phyloP scores from a whole-genome alignment of 2,797 vertebrate genomes.

The Rhincodon typus region DNA sequence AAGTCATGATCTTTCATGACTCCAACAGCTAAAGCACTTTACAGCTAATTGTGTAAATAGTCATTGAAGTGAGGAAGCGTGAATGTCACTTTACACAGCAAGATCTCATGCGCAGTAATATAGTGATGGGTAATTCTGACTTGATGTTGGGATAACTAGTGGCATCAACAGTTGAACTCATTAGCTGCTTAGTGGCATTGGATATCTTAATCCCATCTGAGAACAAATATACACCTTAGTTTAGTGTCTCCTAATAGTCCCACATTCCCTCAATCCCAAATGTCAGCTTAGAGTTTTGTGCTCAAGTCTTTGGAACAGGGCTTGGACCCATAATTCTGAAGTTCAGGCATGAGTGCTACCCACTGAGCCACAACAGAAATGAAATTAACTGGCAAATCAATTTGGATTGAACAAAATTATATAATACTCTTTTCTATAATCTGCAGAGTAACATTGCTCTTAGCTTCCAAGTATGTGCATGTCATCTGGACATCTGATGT shows the following conservation, averaged over 20 bases:
- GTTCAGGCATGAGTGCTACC: too few relatives aligned
- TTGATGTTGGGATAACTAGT: not conserved
- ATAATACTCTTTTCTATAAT: not conserved
- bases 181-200: not conserved
- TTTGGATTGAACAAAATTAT: not conserved
- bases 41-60: not conserved
- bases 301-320: not conserved
- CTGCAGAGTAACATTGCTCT: not conserved
- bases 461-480: not conserved
- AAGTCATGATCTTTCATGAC: not conserved
- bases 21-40: not conserved
- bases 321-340: not conserved
- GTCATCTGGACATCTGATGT: not conserved
- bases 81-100: not conserved
- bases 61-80: not conserved
- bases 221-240: not conserved
- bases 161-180: not conserved
- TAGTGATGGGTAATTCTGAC: not conserved
- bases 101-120: not conserved
- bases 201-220: not conserved
- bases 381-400: not conserved
- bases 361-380: too few relatives aligned
- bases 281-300: not conserved
- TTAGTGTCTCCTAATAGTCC: not conserved
- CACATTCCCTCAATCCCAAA: not conserved